Conservation (phyloP, 2,797 vertebrate species). For the Silurus lanzhouensis region DNA sequence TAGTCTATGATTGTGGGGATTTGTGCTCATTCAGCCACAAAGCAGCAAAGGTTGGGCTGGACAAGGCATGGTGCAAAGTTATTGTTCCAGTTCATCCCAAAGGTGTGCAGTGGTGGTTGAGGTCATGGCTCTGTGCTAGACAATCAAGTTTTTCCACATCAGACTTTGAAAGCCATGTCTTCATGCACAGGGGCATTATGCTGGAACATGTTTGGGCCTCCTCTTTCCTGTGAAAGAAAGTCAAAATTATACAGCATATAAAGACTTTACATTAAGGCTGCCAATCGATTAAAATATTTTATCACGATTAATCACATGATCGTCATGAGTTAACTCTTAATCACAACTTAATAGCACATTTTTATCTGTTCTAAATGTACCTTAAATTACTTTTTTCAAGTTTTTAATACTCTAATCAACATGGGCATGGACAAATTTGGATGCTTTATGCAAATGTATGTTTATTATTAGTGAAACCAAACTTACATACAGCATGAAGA, state of each 20-base stretch:
- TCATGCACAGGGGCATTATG: neutral
- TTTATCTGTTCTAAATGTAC: too few species aligned
- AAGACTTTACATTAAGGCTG: neutral
- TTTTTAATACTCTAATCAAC: too few species aligned
- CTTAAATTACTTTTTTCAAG: too few species aligned
- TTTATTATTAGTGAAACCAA: too few species aligned
- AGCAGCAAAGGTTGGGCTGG: neutral
- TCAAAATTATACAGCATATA: neutral
- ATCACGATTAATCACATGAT: too few species aligned
- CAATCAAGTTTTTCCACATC: neutral
- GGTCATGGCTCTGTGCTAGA: neutral
- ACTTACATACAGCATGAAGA: too few species aligned
- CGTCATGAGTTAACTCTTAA: too few species aligned
- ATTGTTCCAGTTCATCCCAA: neutral
- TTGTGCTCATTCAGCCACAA: neutral
- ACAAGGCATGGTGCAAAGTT: neutral
- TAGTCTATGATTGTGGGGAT: neutral
- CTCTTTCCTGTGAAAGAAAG: neutral
- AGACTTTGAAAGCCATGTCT: neutral
- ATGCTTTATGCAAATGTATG: too few species aligned
- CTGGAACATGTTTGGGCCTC: constrained; percentile 3
- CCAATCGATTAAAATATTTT: too few species aligned
- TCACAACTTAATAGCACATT: too few species aligned
- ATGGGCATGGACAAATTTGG: too few species aligned
- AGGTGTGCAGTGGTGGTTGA: neutral